phyloP scores from a whole-genome alignment of 92 coral and sea anemone genomes.

The Zoanthus solanderi region DNA sequence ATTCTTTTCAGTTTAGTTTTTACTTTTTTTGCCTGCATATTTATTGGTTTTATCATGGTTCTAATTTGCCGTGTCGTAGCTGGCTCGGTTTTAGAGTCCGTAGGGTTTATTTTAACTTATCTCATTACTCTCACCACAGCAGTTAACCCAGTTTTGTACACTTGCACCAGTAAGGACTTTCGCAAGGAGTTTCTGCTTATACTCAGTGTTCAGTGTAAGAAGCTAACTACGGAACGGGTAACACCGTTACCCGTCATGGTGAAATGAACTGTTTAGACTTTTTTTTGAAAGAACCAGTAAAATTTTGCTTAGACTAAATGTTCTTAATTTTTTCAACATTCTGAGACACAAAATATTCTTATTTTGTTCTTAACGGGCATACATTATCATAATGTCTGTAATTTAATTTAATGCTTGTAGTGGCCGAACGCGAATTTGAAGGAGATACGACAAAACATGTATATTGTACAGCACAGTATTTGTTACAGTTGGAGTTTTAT shows the following conservation, averaged over 20 bases:
- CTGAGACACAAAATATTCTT: too few species aligned
- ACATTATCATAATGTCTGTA: too few species aligned
- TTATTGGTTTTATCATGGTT: constrained; percentile 35
- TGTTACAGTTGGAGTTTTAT: too few species aligned
- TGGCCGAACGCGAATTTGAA: too few species aligned
- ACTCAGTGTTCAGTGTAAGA: constrained; percentile 8
- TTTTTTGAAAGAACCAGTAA: too few species aligned
- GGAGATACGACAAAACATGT: too few species aligned
- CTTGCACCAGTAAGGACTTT: constrained; percentile 35
- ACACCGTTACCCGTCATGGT: neutral
- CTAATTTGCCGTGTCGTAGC: constrained; percentile 42
- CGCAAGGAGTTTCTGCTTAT: constrained; percentile 24
- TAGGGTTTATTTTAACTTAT: neutral
- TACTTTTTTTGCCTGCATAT: constrained; percentile 37
- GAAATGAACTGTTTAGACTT: too few species aligned
- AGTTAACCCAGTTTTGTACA: constrained; percentile 30
- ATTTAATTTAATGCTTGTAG: too few species aligned
- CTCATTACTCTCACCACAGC: constrained; percentile 40
- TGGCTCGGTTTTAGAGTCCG: constrained; percentile 12
- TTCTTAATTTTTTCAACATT: too few species aligned
- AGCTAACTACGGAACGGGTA: neutral
- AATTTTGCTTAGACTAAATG: too few species aligned
- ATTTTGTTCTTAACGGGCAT: too few species aligned
- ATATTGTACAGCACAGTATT: too few species aligned
- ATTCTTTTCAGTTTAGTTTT: constrained; percentile 35